phyloP scores from a whole-genome alignment of 2,888 invertebrate species.

The Caenorhabditis sulstoni region DNA sequence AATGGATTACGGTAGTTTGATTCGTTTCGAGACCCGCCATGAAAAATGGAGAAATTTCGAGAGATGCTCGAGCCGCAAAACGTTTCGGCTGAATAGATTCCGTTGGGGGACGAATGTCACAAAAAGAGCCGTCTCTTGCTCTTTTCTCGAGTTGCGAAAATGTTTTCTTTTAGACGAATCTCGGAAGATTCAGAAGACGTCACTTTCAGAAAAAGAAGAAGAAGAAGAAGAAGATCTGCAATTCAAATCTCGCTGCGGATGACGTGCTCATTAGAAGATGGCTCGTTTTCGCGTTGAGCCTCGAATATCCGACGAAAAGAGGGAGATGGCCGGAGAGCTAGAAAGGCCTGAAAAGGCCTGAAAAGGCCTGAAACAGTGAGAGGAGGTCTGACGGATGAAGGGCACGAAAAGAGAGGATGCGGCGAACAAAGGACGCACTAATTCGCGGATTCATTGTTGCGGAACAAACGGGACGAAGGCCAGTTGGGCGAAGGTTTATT shows the following conservation, averaged over 20 bases:
- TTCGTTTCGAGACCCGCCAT: no score
- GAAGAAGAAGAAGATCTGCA: not conserved
- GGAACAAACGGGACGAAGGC: slow-evolving; percentile 44
- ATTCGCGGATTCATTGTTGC: slow-evolving; percentile 52
- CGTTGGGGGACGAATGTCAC: no score
- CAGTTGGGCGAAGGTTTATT: slow-evolving; percentile 20
- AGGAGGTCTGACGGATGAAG: not conserved
- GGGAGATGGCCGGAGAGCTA: no score
- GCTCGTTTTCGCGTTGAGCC: slow-evolving; percentile 4
- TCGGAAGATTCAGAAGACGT: not conserved
- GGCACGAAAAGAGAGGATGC: no score
- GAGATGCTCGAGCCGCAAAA: no score
- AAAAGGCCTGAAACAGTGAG: not conserved
- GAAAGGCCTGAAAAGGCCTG: not conserved
- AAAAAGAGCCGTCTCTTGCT: not conserved
- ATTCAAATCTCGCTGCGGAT: not conserved
- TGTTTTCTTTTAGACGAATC: not conserved
- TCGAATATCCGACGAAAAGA: no score
- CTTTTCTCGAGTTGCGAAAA: not conserved
- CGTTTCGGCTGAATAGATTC: no score
- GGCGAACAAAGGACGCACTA: slow-evolving; percentile 49
- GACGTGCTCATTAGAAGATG: not conserved
- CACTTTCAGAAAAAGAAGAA: not conserved
- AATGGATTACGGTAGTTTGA: no score
- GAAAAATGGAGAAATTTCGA: no score